Evolutionary conservation across 2,797 vertebrate genomes (phyloP).

Genomic region (Muscicapa comitata): DNA sequence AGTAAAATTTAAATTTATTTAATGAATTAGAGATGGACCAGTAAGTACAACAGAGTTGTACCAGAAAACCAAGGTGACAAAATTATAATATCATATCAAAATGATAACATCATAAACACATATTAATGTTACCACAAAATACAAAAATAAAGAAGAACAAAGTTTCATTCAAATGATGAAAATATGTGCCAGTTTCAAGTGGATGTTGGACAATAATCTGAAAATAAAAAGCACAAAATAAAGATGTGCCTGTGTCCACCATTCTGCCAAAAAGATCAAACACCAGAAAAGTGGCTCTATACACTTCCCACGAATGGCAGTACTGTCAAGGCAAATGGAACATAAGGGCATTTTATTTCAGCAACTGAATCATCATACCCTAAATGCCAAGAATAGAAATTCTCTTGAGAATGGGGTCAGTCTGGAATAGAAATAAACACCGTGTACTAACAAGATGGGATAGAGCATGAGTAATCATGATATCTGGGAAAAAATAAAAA

Average conservation of each 20-base stretch:
- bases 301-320: background rate
- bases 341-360: background rate
- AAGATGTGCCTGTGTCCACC: background rate
- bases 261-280: background rate
- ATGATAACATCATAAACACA: background rate
- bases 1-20: background rate
- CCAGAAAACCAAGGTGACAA: background rate
- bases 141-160: background rate
- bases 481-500: background rate
- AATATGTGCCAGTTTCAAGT: background rate
- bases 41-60: background rate
- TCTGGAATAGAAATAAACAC: slow-evolving; percentile 41
- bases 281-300: background rate
- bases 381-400: slow-evolving; percentile 28
- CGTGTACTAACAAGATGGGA: background rate
- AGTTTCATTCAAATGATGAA: background rate
- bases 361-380: slow-evolving; percentile 14
- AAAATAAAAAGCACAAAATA: background rate
- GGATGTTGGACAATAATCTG: background rate
- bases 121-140: background rate
- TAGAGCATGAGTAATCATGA: background rate
- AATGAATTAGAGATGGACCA: background rate
- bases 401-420: slow-evolving; percentile 35
- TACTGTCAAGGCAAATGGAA: background rate
- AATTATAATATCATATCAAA: background rate